A percentile compares a stretch with the other conserved stretches of the same genome.
Evolutionary conservation across 2,113 vertebrate genomes (phyloP).

Genomic region (Perca flavescens): DNA sequence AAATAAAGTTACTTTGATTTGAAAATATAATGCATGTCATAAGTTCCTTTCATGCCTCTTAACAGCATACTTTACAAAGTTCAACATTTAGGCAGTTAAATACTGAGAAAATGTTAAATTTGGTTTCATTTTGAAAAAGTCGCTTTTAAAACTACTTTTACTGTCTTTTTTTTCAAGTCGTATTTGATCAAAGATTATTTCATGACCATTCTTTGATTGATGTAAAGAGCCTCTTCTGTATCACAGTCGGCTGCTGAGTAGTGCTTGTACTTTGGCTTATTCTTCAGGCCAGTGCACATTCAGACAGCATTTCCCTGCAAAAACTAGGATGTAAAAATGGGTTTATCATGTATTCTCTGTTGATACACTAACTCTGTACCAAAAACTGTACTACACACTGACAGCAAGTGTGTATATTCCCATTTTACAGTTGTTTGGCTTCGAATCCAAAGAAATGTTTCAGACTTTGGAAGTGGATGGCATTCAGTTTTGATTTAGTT

Average conservation of each 20-base stretch:
- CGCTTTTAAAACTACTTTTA: slow-evolving; percentile 37
- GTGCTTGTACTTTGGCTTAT: slow-evolving; percentile 28
- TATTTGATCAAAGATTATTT: slow-evolving; percentile 45
- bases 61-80: slow-evolving; percentile 4
- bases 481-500: slow-evolving; percentile 35
- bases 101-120: slow-evolving; percentile 14
- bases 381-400: slow-evolving; percentile 10
- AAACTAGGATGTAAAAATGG: slow-evolving; percentile 31
- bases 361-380: slow-evolving; percentile 8
- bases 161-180: slow-evolving; percentile 6
- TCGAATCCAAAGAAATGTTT: slow-evolving; percentile 15
- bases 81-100: slow-evolving; percentile 6
- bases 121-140: slow-evolving; percentile 18
- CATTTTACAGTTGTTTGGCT: slow-evolving; percentile 32
- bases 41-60: slow-evolving; percentile 14
- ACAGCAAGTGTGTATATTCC: not conserved
- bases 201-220: slow-evolving; percentile 35
- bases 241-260: slow-evolving; percentile 39
- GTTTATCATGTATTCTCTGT: slow-evolving; percentile 3
- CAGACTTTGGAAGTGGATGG: slow-evolving; percentile 14
- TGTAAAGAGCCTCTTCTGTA: slow-evolving; percentile 49
- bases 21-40: not conserved
- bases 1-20: too few species aligned
- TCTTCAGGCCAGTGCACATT: slow-evolving; percentile 32
- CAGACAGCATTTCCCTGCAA: slow-evolving; percentile 12